These are phyloP conservation scores for Drosophila grimshawi DNA, from an alignment of 1,140 invertebrate genomes.

Conservation along the genomic window DNA sequence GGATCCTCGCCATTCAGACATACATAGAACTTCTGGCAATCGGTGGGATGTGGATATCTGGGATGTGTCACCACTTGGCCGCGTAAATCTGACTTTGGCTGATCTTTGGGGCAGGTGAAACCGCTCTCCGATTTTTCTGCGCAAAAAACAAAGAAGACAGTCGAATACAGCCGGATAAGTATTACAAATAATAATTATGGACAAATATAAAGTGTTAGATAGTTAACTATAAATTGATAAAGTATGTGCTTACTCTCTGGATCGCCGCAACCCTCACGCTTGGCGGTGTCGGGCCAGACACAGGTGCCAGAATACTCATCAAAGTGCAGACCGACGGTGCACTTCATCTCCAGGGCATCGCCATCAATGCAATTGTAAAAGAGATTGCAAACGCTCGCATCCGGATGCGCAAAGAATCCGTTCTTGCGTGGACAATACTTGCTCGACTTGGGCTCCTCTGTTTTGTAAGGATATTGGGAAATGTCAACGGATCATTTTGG, in stretches of 20 bases:
- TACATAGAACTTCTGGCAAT: constrained; percentile 94
- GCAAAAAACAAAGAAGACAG: neutral
- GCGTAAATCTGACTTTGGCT: constrained; percentile 87
- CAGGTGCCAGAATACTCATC: constrained; percentile 93
- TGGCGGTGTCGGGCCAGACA: constrained; percentile 93
- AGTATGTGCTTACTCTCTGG: constrained; percentile 47
- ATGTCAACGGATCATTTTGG: neutral
- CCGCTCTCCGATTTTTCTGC: constrained; percentile 90
- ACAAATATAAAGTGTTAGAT: too few relatives aligned
- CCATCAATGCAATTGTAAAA: constrained; percentile 96
- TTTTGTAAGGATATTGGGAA: constrained; percentile 32
- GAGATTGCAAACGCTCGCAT: constrained; percentile 91
- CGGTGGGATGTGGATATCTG: constrained; percentile 93
- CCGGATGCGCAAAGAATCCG: constrained; percentile 95
- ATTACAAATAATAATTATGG: neutral
- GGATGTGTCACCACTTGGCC: constrained; percentile 92
- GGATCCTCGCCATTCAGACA: constrained; percentile 94
- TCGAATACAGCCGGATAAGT: neutral
- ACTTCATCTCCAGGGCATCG: constrained; percentile 91
- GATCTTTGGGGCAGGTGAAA: constrained; percentile 92
- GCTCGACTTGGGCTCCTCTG: constrained; percentile 91
- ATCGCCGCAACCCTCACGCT: constrained; percentile 89
- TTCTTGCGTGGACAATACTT: constrained; percentile 92
- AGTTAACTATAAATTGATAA: too few relatives aligned
- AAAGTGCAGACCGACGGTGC: constrained; percentile 94